Evolutionary conservation across 1,140 invertebrate genomes (phyloP), one percentile per base, ranked within the genome.

Genomic region (Rhopalosiphum padi): DNA sequence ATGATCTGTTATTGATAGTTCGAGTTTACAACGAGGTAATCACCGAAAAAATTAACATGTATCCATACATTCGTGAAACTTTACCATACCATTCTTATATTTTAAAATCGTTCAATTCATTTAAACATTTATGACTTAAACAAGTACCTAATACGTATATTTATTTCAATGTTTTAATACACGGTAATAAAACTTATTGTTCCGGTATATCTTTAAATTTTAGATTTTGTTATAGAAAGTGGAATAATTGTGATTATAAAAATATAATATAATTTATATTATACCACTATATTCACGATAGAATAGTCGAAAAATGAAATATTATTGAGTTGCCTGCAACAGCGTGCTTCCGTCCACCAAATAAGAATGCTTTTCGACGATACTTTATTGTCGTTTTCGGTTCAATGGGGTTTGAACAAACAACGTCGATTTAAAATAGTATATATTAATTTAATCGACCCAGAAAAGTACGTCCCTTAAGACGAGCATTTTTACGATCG

Each of bases 391-490:
- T 60, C 35, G 88, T 90, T 90, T 90, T 25, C 53, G 22, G 88
- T 25, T 37, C 88, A 51, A 90, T 35, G 88, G 51, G 37, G 37
- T 90, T 90, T 77, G 60, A n/a, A 77, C 60, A 77, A 68, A 77
- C 60, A n/a, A 77, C 11, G 30, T 18, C 30, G 4, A 21, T 77
- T 77, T 77, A 77, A 77, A n/a, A 77, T 25, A 30, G 60, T 60
- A 60, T 35, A 37, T 35, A 53, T 35, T 60, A 60, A 90, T 90
- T 60, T 90, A 90, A 90, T 90, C 88, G 51, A 48, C 30, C 88
- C 35, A n/a, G 46, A 35, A 51, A 37, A 37, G 51, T 41, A 55
- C 88, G 48, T 90, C 35, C 53, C 4, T 5, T 15, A 21, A 51
- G 22, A 85, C 37, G 37, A 89, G 30, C 18, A n/a, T 77, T n/a